These are phyloP conservation scores for Thamnophis sirtalis DNA, from an alignment of 2,113 vertebrate species.

Conservation along the genomic window DNA sequence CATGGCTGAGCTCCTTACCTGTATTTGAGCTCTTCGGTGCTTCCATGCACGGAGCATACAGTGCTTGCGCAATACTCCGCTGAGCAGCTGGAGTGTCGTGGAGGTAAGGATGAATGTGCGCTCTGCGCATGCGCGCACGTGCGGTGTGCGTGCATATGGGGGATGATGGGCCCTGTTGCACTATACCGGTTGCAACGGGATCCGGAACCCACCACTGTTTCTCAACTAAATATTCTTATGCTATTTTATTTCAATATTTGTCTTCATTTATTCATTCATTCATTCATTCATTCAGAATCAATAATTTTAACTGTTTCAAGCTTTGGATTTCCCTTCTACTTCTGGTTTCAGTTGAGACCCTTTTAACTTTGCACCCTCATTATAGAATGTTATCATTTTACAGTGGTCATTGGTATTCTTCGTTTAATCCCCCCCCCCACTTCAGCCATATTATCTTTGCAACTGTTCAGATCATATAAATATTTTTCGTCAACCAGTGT, in stretches of 20 bases:
- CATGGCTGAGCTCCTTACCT: too few relatives aligned
- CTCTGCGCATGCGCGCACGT: too few relatives aligned
- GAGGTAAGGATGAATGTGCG: too few relatives aligned
- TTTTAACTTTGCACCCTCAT: background rate
- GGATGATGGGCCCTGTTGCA: too few relatives aligned
- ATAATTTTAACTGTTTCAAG: background rate
- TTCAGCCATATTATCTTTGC: background rate
- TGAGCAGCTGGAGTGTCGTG: too few relatives aligned
- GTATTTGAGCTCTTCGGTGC: too few relatives aligned
- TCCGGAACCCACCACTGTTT: background rate
- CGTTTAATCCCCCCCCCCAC: background rate
- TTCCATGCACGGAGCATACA: too few relatives aligned
- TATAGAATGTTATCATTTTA: background rate
- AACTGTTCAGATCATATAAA: background rate
- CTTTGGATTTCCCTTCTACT: background rate
- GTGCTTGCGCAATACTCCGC: too few relatives aligned
- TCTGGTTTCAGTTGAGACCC: background rate
- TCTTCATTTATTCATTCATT: background rate
- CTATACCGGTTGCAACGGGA: too few relatives aligned
- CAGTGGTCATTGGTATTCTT: background rate
- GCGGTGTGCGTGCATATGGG: too few relatives aligned
- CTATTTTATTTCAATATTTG: background rate
- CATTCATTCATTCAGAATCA: background rate
- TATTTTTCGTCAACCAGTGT: background rate
- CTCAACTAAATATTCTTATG: background rate